These are phyloP conservation scores for Hippoglossus stenolepis DNA, from an alignment of 2,113 vertebrate genomes.

Conservation along the genomic window DNA sequence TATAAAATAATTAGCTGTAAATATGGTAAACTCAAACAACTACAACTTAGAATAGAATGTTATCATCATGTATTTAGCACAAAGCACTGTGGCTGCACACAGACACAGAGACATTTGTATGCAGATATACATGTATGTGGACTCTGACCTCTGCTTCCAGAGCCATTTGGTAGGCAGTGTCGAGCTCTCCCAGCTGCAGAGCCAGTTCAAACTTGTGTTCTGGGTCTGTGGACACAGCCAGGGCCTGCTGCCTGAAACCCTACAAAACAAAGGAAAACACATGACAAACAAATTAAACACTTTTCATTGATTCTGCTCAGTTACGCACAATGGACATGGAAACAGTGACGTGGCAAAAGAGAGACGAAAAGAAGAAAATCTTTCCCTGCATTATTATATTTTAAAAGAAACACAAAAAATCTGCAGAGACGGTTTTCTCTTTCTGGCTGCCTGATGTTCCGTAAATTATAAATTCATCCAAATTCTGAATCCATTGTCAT, in stretches of 20 bases:
- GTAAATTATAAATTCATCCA: constrained; percentile 33
- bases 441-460: constrained; percentile 58
- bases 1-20: too few species aligned
- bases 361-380: too few species aligned
- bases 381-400: neutral
- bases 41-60: too few species aligned
- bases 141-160: constrained; percentile 90
- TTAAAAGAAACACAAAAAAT: constrained; percentile 16
- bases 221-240: constrained; percentile 93
- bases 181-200: constrained; percentile 92
- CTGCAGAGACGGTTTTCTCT: constrained; percentile 13
- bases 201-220: constrained; percentile 96
- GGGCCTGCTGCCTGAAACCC: constrained; percentile 95
- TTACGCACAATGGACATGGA: neutral
- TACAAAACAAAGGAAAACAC: constrained; percentile 52
- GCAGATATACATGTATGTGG: neutral
- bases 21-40: too few species aligned
- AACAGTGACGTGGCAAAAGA: neutral
- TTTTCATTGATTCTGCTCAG: neutral
- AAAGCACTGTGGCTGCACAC: too few species aligned
- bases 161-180: constrained; percentile 91
- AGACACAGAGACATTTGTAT: neutral
- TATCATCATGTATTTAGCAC: too few species aligned
- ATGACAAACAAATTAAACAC: neutral
- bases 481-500: constrained; percentile 4